Conservation (phyloP, 2,888 invertebrate species). For the Cantharis nigra region DNA sequence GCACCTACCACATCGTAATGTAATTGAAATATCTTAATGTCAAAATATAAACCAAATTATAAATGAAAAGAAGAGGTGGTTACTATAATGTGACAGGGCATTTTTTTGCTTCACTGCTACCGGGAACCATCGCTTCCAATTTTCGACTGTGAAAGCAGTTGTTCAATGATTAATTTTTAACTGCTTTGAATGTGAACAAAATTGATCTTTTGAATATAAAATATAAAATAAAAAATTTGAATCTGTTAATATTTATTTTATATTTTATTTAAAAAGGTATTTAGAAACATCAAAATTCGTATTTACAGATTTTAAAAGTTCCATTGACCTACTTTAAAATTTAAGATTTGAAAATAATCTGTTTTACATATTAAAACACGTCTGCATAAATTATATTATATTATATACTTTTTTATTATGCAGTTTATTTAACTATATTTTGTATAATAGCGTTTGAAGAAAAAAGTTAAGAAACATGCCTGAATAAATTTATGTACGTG, state of each 20-base stretch:
- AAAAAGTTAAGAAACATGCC: neutral
- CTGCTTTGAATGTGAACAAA: neutral
- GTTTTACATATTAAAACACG: constrained; percentile 24
- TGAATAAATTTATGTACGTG: neutral
- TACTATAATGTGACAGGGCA: neutral
- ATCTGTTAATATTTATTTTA: neutral
- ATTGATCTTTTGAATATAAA: neutral
- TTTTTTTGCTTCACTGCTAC: neutral
- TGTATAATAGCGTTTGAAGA: neutral
- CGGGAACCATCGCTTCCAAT: neutral
- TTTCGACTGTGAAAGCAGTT: neutral
- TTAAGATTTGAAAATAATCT: constrained; percentile 16
- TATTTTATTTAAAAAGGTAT: neutral
- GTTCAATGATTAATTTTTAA: neutral
- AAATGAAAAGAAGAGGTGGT: neutral
- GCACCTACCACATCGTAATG: neutral
- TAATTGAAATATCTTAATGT: neutral
- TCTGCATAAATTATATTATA: constrained; percentile 16
- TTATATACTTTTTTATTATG: neutral
- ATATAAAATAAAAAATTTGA: neutral
- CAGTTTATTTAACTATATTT: neutral
- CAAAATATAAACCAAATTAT: neutral
- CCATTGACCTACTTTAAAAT: neutral
- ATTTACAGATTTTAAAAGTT: neutral
- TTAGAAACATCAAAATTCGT: neutral